These are phyloP conservation scores for Malacosoma neustria DNA, from an alignment of 2,888 invertebrate genomes.

Conservation along the genomic window DNA sequence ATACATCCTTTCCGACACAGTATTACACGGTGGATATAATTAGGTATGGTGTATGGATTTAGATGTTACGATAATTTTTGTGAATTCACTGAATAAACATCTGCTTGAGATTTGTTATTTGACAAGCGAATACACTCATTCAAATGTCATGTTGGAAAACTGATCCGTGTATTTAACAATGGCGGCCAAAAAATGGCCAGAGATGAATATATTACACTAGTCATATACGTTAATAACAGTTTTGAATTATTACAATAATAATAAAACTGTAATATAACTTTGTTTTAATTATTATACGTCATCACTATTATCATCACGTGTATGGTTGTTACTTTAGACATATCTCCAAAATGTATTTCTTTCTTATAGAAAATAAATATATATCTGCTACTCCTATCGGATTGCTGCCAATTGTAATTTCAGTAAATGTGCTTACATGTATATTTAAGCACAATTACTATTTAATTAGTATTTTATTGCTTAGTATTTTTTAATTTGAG, in stretches of 20 bases:
- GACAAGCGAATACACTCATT: constrained; percentile 56
- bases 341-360: no score
- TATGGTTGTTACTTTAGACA: no score
- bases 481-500: no score
- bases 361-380: no score
- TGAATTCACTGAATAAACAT: constrained; percentile 64
- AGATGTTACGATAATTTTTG: constrained; percentile 70
- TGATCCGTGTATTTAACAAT: constrained; percentile 56
- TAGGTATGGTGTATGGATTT: constrained; percentile 74
- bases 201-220: neutral
- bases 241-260: constrained; percentile 1
- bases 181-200: constrained; percentile 61
- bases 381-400: no score
- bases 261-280: no score
- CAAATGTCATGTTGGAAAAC: constrained; percentile 66
- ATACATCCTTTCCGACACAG: constrained; percentile 40
- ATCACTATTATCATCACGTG: no score
- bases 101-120: constrained; percentile 60
- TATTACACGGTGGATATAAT: constrained; percentile 72
- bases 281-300: no score
- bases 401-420: no score
- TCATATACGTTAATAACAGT: neutral
- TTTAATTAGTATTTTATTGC: no score
- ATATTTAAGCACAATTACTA: no score
- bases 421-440: no score